A percentile compares a stretch with the other conserved stretches of the same genome.
phyloP scores from a whole-genome alignment of 2,113 vertebrate species.

The Thinocorus orbignyianus region DNA sequence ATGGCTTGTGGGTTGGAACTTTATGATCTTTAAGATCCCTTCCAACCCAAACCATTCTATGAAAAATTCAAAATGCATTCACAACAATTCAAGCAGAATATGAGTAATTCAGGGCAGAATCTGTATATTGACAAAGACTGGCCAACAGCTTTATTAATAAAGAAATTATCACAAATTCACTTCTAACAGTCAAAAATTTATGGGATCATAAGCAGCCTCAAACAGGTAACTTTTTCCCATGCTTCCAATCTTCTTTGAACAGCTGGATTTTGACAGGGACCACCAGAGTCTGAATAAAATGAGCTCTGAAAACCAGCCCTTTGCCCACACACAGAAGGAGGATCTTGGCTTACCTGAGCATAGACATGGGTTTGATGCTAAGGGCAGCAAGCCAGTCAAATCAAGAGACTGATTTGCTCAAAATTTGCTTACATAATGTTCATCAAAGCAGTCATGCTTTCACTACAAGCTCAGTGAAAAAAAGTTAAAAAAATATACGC shows the following conservation, averaged over 20 bases:
- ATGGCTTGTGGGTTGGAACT: background rate
- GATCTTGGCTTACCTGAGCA: background rate
- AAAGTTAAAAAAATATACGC: background rate
- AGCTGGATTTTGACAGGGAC: background rate
- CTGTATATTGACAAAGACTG: background rate
- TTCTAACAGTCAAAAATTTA: background rate
- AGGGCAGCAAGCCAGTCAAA: background rate
- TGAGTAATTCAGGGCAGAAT: background rate
- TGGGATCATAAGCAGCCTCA: background rate
- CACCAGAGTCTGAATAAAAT: background rate
- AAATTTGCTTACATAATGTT: constrained; percentile 3
- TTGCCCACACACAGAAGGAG: background rate
- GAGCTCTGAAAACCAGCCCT: background rate
- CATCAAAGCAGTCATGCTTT: background rate
- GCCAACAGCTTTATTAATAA: background rate
- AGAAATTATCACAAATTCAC: background rate
- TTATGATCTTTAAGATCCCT: background rate
- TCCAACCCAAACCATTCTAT: background rate
- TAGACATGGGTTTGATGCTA: background rate
- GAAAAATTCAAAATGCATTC: background rate
- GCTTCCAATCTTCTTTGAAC: background rate
- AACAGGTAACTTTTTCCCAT: background rate
- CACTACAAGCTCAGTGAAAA: background rate
- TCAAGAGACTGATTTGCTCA: background rate
- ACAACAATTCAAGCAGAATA: background rate